phyloP scores from a whole-genome alignment of 2,797 vertebrate genomes.

The Mormyrus proboscirostris region DNA sequence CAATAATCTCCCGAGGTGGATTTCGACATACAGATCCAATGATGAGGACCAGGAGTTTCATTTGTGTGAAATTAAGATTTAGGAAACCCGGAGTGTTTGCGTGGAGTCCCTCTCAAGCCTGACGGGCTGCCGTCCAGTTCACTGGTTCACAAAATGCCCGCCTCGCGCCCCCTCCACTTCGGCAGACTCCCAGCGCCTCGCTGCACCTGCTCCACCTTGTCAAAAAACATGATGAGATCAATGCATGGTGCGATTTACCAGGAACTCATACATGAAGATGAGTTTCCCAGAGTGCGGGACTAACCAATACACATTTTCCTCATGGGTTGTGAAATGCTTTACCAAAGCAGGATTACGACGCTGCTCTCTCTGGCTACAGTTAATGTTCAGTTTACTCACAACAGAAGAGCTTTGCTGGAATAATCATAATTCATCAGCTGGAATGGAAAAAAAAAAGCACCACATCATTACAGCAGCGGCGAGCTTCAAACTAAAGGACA shows the following conservation, averaged over 20 bases:
- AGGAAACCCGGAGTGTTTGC: neutral
- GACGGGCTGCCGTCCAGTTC: neutral
- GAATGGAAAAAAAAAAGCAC: neutral
- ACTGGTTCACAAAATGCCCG: conserved; percentile 1
- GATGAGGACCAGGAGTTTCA: neutral
- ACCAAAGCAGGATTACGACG: neutral
- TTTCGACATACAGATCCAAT: neutral
- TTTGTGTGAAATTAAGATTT: conserved; percentile 3
- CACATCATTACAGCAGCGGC: neutral
- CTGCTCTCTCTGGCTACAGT: neutral
- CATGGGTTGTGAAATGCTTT: neutral
- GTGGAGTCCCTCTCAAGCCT: neutral
- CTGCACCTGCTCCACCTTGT: neutral
- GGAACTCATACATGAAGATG: conserved; percentile 21
- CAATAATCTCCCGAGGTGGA: neutral
- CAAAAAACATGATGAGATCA: conserved; percentile 18
- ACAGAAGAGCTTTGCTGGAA: neutral
- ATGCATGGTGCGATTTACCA: neutral
- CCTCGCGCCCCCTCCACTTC: neutral
- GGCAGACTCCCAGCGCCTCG: neutral
- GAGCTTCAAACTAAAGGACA: neutral
- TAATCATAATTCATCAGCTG: neutral
- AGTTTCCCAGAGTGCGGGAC: conserved; percentile 3
- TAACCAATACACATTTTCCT: neutral
- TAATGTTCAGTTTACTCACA: neutral